A percentile compares a stretch with the other conserved stretches of the same genome.
Conservation (phyloP, 2,888 invertebrate species). For the Drosophila engyochracea region DNA sequence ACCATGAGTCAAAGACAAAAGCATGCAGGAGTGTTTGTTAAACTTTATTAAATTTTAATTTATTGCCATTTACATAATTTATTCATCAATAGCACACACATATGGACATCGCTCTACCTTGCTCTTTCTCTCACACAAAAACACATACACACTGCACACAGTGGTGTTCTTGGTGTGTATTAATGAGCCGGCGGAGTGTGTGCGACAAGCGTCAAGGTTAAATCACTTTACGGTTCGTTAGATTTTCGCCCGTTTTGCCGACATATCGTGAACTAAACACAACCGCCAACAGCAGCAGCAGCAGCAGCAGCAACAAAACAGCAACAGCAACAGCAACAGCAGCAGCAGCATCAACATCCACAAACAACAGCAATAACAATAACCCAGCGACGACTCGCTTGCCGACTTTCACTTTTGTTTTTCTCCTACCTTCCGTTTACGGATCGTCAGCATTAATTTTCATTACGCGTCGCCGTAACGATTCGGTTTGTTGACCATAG, state of each 20-base stretch:
- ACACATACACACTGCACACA: background rate
- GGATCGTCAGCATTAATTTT: slow-evolving; percentile 82
- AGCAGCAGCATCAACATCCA: background rate
- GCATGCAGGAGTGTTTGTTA: slow-evolving; percentile 37
- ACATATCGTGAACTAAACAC: slow-evolving; percentile 41
- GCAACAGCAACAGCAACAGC: background rate
- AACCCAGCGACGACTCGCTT: slow-evolving; percentile 13
- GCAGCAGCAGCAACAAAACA: background rate
- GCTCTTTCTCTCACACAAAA: background rate
- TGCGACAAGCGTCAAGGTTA: slow-evolving; percentile 77
- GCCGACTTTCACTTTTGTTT: slow-evolving; percentile 65
- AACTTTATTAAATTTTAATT: slow-evolving; percentile 74
- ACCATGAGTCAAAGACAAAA: slow-evolving; percentile 22
- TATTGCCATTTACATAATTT: slow-evolving; percentile 66
- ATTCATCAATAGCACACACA: slow-evolving; percentile 57
- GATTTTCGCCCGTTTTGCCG: slow-evolving; percentile 60
- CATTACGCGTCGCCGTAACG: slow-evolving; percentile 78
- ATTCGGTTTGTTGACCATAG: slow-evolving; percentile 78
- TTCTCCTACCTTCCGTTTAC: slow-evolving; percentile 63
- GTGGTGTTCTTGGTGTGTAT: slow-evolving; percentile 44
- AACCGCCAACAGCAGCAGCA: slow-evolving; percentile 20
- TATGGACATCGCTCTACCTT: slow-evolving; percentile 4
- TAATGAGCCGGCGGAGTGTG: slow-evolving; percentile 59
- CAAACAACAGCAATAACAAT: background rate
- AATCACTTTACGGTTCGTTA: slow-evolving; percentile 80